Conservation (phyloP, 2,113 vertebrate genomes). For the Myrmecobius fasciatus region DNA sequence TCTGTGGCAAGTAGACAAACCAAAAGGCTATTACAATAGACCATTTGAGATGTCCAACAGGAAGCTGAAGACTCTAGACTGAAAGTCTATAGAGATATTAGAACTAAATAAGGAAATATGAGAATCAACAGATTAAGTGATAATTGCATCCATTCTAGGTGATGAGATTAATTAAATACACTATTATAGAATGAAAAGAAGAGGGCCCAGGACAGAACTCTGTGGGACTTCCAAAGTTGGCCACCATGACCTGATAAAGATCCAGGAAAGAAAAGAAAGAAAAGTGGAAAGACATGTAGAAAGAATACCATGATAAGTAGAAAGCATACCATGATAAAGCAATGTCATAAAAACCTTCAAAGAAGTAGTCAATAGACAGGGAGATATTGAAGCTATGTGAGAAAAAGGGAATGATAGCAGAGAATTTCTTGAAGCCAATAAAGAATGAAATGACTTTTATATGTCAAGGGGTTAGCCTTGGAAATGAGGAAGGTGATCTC, state of each 20-base stretch:
- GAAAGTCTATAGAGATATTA: no score
- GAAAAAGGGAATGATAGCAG: not conserved
- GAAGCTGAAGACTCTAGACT: not conserved
- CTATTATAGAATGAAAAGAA: not conserved
- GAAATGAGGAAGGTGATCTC: not conserved
- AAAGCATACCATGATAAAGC: not conserved
- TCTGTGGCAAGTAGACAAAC: not conserved
- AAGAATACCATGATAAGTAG: not conserved
- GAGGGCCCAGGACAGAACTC: not conserved
- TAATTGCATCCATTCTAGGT: not conserved
- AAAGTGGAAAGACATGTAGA: no score
- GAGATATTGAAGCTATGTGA: not conserved
- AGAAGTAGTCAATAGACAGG: not conserved
- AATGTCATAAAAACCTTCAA: not conserved
- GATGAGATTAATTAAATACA: not conserved
- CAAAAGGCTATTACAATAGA: not conserved
- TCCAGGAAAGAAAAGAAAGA: no score
- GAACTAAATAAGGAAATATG: no score
- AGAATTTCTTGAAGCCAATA: not conserved
- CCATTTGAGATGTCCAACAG: not conserved
- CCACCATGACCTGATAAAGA: not conserved
- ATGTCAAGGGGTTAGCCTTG: not conserved
- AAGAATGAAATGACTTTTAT: not conserved
- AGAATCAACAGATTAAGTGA: no score
- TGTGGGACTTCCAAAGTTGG: not conserved